Conservation (phyloP, 2,113 vertebrate species). For the Neogobius melanostomus region DNA sequence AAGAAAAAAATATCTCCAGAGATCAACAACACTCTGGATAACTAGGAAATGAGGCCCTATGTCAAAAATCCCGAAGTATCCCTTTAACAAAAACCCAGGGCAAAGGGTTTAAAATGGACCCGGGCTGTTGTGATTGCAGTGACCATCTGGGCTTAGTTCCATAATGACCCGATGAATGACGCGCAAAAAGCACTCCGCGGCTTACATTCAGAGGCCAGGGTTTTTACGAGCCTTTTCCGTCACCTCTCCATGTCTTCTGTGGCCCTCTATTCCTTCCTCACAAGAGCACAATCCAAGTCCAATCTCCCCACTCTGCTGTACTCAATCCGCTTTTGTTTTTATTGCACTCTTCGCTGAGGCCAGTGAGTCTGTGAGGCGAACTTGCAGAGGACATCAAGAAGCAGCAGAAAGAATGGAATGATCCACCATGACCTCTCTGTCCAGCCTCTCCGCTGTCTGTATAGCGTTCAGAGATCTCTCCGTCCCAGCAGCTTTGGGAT, state of each 20-base stretch:
- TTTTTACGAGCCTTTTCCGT: constrained; percentile 9
- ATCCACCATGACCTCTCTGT: neutral
- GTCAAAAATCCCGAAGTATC: no score
- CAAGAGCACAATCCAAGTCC: constrained; percentile 3
- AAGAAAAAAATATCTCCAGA: no score
- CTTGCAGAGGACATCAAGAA: neutral
- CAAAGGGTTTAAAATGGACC: constrained; percentile 16
- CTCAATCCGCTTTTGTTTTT: neutral
- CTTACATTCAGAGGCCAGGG: constrained; percentile 30
- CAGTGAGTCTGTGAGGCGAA: constrained; percentile 15
- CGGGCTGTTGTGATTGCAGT: neutral
- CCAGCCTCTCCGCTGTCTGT: constrained; percentile 10
- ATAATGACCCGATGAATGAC: constrained; percentile 14
- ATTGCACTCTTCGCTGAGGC: constrained; percentile 4
- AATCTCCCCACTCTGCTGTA: neutral
- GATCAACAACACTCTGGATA: no score
- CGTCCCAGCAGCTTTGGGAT: constrained; percentile 5
- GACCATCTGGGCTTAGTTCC: constrained; percentile 18
- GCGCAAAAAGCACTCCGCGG: neutral
- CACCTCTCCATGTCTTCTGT: neutral
- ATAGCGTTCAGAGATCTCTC: constrained; percentile 6
- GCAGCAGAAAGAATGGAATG: neutral
- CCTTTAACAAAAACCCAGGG: constrained; percentile 2
- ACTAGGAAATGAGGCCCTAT: no score
- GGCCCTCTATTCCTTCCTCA: constrained; percentile 5